phyloP scores from a whole-genome alignment of 2,888 invertebrate species.

The Conus canariensis region DNA sequence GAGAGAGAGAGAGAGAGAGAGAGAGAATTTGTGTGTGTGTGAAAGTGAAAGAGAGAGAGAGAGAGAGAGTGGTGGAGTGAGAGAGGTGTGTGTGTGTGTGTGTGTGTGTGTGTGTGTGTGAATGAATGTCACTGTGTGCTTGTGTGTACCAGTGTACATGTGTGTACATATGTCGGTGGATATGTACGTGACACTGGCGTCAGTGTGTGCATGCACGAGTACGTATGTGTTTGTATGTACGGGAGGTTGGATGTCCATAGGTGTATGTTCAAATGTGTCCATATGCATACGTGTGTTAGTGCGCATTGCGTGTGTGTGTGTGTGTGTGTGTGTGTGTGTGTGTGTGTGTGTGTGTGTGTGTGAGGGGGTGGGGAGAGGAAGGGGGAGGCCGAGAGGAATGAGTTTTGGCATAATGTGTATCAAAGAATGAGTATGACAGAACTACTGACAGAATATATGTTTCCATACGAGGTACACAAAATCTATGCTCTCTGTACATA shows the following conservation, averaged over 20 bases:
- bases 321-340: not conserved
- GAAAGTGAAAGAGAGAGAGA: not conserved
- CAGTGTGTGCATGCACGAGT: not conserved
- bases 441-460: no score
- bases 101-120: slow-evolving; percentile 24
- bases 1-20: no score
- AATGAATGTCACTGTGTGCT: not conserved
- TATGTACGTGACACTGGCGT: not conserved
- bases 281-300: no score
- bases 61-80: no score
- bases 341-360: not conserved
- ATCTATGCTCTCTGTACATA: no score
- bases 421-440: no score
- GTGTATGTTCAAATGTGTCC: not conserved
- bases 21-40: not conserved
- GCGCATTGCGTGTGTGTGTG: not conserved
- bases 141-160: not conserved
- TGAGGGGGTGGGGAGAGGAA: no score
- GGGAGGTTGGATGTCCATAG: not conserved
- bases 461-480: no score
- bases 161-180: not conserved
- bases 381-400: no score
- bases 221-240: not conserved
- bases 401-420: no score
- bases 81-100: not conserved